Evolutionary conservation across 2,797 vertebrate genomes (phyloP).

Genomic region (Petrocephalus sullivani): DNA sequence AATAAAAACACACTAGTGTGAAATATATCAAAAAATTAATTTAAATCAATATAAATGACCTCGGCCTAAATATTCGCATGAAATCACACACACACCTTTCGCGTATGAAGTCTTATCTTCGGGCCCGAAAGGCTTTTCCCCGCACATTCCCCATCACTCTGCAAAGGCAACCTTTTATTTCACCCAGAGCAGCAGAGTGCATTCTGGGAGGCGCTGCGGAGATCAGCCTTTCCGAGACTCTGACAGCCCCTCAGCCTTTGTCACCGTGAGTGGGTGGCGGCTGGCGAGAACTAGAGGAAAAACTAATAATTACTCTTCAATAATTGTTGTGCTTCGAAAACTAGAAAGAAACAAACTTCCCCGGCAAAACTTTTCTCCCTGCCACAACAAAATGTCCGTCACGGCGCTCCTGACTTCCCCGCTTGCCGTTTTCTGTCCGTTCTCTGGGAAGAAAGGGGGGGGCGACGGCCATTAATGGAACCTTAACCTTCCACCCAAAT

Average conservation of each 20-base stretch:
- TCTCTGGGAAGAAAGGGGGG: constrained; percentile 47
- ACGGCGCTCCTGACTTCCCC: constrained; percentile 36
- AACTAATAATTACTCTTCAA: constrained; percentile 49
- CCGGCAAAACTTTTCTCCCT: constrained; percentile 39
- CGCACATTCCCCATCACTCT: constrained; percentile 34
- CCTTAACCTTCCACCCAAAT: constrained; percentile 68
- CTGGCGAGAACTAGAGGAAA: constrained; percentile 38
- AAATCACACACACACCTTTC: neutral
- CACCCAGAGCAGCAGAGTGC: neutral
- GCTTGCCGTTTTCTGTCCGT: neutral
- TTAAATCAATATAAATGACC: neutral
- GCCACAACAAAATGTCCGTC: constrained; percentile 62
- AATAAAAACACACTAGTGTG: neutral
- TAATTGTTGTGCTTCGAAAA: constrained; percentile 39
- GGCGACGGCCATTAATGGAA: constrained; percentile 59
- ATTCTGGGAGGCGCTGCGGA: neutral
- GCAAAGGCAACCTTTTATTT: constrained; percentile 11
- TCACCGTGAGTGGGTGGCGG: constrained; percentile 34
- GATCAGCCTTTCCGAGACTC: constrained; percentile 41
- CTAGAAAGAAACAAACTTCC: constrained; percentile 57
- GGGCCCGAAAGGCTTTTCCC: constrained; percentile 34
- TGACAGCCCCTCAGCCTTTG: constrained; percentile 50
- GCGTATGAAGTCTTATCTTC: neutral
- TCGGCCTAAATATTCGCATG: neutral
- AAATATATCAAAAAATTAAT: neutral